phyloP scores from a whole-genome alignment of 53 echinoderm and acorn worm species.

The Paracentrotus lividus region DNA sequence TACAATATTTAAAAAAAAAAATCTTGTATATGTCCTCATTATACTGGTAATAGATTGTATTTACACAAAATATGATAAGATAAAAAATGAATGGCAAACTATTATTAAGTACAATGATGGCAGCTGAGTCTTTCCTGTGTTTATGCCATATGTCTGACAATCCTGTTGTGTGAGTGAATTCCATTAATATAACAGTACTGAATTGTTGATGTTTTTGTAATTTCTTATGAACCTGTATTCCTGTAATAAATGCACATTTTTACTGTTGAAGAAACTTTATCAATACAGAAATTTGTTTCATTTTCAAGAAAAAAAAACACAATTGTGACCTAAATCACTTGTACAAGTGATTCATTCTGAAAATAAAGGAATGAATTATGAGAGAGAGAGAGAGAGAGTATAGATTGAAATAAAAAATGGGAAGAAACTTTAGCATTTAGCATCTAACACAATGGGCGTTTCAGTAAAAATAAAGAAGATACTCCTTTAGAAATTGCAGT shows the following conservation, averaged over 20 bases:
- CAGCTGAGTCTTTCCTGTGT: conserved; percentile 9
- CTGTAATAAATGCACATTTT: conserved; percentile 42
- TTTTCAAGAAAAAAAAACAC: no score
- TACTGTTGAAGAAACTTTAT: background rate
- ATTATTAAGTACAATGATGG: background rate
- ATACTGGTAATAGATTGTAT: background rate
- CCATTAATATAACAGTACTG: conserved; percentile 39
- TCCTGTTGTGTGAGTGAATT: conserved; percentile 1
- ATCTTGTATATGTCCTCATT: no score
- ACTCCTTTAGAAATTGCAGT: background rate
- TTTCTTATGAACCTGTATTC: conserved; percentile 11
- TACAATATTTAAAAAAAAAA: no score
- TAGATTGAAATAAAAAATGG: background rate
- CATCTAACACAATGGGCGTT: no score
- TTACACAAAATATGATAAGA: no score
- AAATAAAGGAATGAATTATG: no score
- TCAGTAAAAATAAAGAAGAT: no score
- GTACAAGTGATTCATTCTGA: no score
- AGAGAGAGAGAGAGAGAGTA: conserved; percentile 18
- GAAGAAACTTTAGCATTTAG: background rate
- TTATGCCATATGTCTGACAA: background rate
- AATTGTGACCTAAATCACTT: no score
- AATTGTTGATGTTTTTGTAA: conserved; percentile 32
- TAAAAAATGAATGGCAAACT: background rate
- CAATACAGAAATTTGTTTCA: background rate